Evolutionary conservation across 2,113 vertebrate genomes (phyloP), one percentile per base, ranked within the genome.

Genomic region (Lasiurus borealis): DNA sequence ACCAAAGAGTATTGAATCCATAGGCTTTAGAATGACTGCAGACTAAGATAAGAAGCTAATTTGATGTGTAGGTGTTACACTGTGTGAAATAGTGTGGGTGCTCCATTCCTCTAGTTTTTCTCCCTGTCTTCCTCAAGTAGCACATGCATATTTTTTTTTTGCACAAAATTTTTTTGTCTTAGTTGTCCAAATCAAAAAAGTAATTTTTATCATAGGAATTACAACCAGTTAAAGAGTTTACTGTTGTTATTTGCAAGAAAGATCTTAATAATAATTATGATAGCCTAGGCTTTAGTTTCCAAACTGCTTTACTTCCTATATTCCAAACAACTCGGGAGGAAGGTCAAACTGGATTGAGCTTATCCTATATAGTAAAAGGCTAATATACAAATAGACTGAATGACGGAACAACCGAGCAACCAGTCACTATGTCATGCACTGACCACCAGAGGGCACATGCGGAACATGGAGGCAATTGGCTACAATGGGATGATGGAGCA

Each of bases 261-360:
- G 54, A n/a, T 14, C 36, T 88, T 75, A 59, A 59, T 83, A 72
- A 86, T 91, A 52, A 72, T 71, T 48, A 82, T 52, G 23, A 87
- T 57, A 88, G 44, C 23, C 31, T 0, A 62, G 8, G 66, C 34
- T 88, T 94, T 78, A 14, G 21, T 64, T 92, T 85, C 23, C 15
- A 72, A 83, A 88, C 77, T 50, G 48, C 16, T 95, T 88, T 83
- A 87, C 23, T 96, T 78, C 5, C n/a, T 87, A 4, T 76, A 84
- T 76, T 89, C 8, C 66, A 90, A 85, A 80, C 19, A 94, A 75
- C 25, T 68, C 72, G 31, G 44, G 19, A 89, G 18, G n/a, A 64
- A 92, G 46, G 23, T 36, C 50, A 92, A 93, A 36, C 11, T 66
- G 71, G 69, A 62, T 90, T 94, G 12, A 84, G 46, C 48, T 72